Percentiles rank a stretch among this genome's conserved stretches.
phyloP scores from a whole-genome alignment of 92 coral and sea anemone species.

The Epizoanthus illoricatus region DNA sequence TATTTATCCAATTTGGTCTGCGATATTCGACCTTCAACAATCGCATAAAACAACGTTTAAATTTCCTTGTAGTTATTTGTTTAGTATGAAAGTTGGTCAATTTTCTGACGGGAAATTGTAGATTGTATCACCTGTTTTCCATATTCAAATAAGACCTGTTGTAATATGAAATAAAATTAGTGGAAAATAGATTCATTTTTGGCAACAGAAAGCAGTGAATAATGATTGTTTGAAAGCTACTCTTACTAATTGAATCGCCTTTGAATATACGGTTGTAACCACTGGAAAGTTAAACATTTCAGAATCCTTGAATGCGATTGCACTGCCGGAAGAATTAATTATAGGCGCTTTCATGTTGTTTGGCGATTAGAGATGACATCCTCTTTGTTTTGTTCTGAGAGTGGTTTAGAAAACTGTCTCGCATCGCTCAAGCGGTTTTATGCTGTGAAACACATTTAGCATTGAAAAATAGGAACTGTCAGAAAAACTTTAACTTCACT shows the following conservation, averaged over 20 bases:
- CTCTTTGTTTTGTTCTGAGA: background rate
- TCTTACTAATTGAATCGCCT: background rate
- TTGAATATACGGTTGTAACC: background rate
- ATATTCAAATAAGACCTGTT: conserved; percentile 13
- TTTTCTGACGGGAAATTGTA: background rate
- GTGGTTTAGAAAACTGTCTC: background rate
- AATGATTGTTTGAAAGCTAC: background rate
- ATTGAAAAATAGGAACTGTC: background rate
- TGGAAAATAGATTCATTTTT: background rate
- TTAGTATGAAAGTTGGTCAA: conserved; percentile 9
- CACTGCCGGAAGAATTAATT: conserved; percentile 22
- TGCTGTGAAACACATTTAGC: background rate
- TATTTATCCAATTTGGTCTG: background rate
- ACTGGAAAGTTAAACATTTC: background rate
- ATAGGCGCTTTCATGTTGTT: no score
- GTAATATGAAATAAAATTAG: background rate
- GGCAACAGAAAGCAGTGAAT: background rate
- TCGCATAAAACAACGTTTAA: background rate
- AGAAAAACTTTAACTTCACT: background rate
- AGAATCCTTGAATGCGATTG: background rate
- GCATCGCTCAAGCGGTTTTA: background rate
- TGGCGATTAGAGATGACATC: background rate
- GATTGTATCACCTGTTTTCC: background rate
- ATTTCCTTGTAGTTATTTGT: background rate
- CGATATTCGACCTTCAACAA: background rate